Evolutionary conservation across 2,113 vertebrate genomes (phyloP), one percentile per base, ranked within the genome.

Genomic region (Natator depressus): DNA sequence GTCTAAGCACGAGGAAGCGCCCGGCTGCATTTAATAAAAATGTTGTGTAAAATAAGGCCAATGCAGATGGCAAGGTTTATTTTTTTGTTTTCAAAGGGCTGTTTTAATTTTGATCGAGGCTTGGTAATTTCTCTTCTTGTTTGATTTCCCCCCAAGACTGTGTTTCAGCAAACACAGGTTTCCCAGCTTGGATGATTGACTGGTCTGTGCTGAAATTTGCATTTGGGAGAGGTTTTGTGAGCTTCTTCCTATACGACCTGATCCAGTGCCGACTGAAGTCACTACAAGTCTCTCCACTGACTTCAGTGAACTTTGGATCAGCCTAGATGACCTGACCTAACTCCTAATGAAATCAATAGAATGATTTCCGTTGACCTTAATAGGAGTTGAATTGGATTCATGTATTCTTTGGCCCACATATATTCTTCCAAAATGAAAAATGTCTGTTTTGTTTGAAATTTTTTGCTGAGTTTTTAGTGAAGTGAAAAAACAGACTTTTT

Each of bases 11-110:
- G 42, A 96, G 91, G 96, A 96, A 96, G 65, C 80, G 49, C 75
- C 81, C 83, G 38, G 87, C 97, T 98, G 98, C 98, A 98, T 98
- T 97, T 89, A 97, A 98, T 98, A 96, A 97, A 95, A 94, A 91
- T 94, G 95, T 97, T 97, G 97, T 96, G 95, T 91, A 96, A 95
- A 97, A 84, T 13, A 82, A 97, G 92, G 24, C 27, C 92, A 80
- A 54, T 94, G 29, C 98, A 98, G 95, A 96, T 98, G 97, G 96
- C 89, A 95, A 93, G 53, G 94, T 97, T 98, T 98, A 97, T 94
- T 94, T 92, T 96, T 93, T 88, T 94, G 94, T 97, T 97, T 95
- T 91, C 93, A 69, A 91, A 90, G 85, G 95, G 92, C 3, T 1
- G 85, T 89, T 97, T 96, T 84, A 29, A 84, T 91, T 96, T 92